These are phyloP conservation scores for Actenoides hombroni DNA, from an alignment of 2,113 vertebrate genomes.

Conservation along the genomic window DNA sequence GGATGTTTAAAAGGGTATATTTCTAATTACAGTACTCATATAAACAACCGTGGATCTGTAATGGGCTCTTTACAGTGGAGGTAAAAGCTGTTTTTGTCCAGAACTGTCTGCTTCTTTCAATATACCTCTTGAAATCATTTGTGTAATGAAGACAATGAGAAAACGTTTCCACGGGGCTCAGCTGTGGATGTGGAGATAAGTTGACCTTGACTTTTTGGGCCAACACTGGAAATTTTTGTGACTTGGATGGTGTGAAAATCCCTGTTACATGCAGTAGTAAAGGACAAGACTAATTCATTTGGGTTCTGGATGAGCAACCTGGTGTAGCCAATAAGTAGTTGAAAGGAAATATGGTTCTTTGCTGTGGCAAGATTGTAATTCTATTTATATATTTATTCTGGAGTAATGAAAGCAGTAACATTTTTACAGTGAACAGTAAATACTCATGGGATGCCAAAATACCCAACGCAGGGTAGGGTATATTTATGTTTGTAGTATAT, in stretches of 20 bases:
- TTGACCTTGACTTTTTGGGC: background rate
- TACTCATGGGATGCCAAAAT: constrained; percentile 24
- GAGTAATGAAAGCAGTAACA: constrained; percentile 39
- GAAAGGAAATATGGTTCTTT: background rate
- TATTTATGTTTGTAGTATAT: constrained; percentile 16
- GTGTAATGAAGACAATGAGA: background rate
- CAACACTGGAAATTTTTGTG: background rate
- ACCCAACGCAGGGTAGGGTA: background rate
- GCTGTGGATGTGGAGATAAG: background rate
- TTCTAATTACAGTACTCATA: background rate
- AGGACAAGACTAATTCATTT: background rate
- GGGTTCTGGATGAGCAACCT: background rate
- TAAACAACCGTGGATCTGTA: background rate
- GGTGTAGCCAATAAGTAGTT: background rate
- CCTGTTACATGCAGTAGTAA: background rate
- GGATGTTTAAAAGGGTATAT: background rate
- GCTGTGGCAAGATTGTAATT: constrained; percentile 8
- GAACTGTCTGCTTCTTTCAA: background rate
- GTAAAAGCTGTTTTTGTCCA: background rate
- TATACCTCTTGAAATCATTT: background rate
- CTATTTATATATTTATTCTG: constrained; percentile 42
- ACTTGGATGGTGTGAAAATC: background rate
- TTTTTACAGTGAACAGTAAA: constrained; percentile 50
- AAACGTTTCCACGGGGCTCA: background rate
- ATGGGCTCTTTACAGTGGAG: background rate